Conservation (phyloP, 2,888 invertebrate species). For the Nycteola revayana region DNA sequence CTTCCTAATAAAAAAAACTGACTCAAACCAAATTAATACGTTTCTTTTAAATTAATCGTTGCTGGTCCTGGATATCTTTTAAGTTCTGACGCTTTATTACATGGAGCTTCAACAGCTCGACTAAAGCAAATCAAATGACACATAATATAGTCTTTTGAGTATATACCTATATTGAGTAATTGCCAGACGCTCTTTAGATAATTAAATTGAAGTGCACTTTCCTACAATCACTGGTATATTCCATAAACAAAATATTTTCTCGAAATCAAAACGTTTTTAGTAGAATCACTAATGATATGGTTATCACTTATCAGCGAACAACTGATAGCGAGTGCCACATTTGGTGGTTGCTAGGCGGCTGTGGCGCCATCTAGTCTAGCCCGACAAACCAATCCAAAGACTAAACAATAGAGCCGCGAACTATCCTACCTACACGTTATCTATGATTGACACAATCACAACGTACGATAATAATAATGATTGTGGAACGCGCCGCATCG, state of each 20-base stretch:
- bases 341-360: slow-evolving; percentile 35
- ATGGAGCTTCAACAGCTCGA: too few species aligned
- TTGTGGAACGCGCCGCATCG: slow-evolving; percentile 8
- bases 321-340: slow-evolving; percentile 38
- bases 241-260: slow-evolving; percentile 34
- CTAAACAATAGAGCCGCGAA: slow-evolving; percentile 15
- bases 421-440: slow-evolving; percentile 17
- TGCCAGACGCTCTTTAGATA: too few species aligned
- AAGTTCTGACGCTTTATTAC: too few species aligned
- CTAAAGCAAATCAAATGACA: too few species aligned
- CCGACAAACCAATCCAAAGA: slow-evolving; percentile 23
- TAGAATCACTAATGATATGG: slow-evolving; percentile 47
- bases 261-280: slow-evolving; percentile 36
- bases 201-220: too few species aligned
- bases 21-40: too few species aligned
- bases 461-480: slow-evolving; percentile 33
- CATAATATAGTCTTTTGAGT: too few species aligned
- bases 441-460: slow-evolving; percentile 42
- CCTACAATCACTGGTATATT: slow-evolving; percentile 26
- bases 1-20: too few species aligned
- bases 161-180: too few species aligned
- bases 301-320: slow-evolving; percentile 50
- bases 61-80: too few species aligned
- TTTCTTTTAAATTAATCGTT: too few species aligned
- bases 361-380: slow-evolving; percentile 62